Evolutionary conservation across 2,113 vertebrate species (phyloP), one percentile per base, ranked within the genome.

Genomic region (Campylomormyrus numenius): DNA sequence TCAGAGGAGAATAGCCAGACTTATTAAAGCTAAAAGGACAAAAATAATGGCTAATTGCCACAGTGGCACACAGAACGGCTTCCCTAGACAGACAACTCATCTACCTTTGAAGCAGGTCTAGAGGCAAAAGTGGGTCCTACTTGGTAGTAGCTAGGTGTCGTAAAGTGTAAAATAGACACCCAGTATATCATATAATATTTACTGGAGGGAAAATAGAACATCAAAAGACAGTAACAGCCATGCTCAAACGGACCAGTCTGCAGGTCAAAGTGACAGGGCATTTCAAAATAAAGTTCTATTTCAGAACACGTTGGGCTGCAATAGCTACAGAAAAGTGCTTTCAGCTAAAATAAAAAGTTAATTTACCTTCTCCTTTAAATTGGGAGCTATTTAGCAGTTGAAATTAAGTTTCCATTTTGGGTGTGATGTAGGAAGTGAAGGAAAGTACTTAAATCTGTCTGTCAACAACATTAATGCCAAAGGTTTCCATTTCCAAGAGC

Each of bases 371-470:
- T 80, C 35, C 17, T 35, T 17, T 80, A 39, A 42, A 85, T 90
- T 58, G 90, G 70, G 90, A 88, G 88, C 70, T 85, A 84, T 89
- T 92, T 90, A 88, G 39, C 90, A 85, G 74, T 77, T 90, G 70
- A 77, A 39, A 77, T 77, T 39, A 77, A 39, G 74, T 80, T 80
- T 80, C 74, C 74, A 35, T 85, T 90, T 31, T 56, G 89, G 87
- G 86, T 77, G 90, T 88, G 90, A 91, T 77, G 35, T 53, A 58
- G 74, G 83, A 80, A 85, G 90, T 88, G 89, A 91, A 85, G 35
- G 70, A 58, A 46, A 86, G 87, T 89, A 90, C 88, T 70, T 85
- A 88, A 53, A 87, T 90, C 88, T 91, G 52, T 89, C 91, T 89
- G 90, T 90, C 91, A 66, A 85, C 66, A 46, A 87, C 88, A 90